phyloP scores from a whole-genome alignment of 2,797 vertebrate species.

The Notoglanidium macrostoma region DNA sequence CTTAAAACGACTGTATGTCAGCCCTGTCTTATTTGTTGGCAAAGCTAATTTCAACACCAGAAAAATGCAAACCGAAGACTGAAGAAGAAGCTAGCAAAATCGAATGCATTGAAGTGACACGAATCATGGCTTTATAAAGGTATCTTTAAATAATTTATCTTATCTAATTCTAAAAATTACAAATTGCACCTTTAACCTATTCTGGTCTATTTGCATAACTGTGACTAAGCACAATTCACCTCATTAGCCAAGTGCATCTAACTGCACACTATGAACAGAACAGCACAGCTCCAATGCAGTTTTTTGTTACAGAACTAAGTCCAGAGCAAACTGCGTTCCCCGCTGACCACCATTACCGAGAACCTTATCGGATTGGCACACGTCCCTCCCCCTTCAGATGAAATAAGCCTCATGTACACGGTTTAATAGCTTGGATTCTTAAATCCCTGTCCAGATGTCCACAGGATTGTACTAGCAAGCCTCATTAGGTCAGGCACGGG shows the following conservation, averaged over 20 bases:
- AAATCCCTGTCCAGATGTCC: conserved; percentile 52
- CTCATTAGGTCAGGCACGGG: conserved; percentile 42
- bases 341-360: background rate
- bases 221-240: background rate
- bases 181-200: background rate
- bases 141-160: background rate
- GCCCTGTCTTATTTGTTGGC: background rate
- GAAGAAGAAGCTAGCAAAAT: background rate
- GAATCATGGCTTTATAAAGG: background rate
- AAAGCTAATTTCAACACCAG: background rate
- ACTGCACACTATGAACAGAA: background rate
- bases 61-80: background rate
- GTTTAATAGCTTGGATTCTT: conserved; percentile 47
- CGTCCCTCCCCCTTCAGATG: background rate
- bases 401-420: conserved; percentile 33
- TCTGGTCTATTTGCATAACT: background rate
- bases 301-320: background rate
- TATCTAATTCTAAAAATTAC: background rate
- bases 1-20: too few species aligned
- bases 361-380: background rate
- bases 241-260: background rate
- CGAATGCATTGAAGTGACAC: background rate
- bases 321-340: background rate
- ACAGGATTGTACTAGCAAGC: conserved; percentile 44
- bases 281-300: background rate